These are phyloP conservation scores for Oxyruncus cristatus DNA, from an alignment of 2,113 vertebrate genomes.

Conservation along the genomic window DNA sequence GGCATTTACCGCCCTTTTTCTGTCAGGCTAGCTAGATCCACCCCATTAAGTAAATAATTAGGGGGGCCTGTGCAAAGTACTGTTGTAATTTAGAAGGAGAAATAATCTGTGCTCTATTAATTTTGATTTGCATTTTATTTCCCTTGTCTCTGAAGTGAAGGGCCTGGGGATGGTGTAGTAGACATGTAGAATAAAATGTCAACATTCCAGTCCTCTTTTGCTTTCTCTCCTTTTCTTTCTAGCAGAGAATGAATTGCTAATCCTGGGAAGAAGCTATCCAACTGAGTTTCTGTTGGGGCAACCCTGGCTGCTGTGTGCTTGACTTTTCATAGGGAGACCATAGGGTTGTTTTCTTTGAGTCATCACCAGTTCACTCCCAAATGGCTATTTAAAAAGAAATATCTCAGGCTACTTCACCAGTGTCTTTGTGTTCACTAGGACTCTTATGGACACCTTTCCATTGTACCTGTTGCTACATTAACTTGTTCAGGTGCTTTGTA, in stretches of 20 bases:
- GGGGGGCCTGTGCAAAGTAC: not conserved
- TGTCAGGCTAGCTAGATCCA: not conserved
- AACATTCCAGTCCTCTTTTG: not conserved
- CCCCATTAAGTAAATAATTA: not conserved
- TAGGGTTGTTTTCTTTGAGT: not conserved
- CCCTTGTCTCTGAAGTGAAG: not conserved
- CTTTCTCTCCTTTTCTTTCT: not conserved
- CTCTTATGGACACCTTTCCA: not conserved
- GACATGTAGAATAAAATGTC: not conserved
- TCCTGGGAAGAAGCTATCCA: not conserved
- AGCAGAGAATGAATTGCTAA: not conserved
- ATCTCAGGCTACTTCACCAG: not conserved
- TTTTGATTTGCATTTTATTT: not conserved
- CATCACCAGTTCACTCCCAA: not conserved
- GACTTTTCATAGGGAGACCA: not conserved
- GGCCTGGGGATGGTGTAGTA: not conserved
- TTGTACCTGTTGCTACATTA: not conserved
- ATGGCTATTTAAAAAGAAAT: not conserved
- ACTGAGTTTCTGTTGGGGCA: not conserved
- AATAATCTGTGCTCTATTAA: not conserved
- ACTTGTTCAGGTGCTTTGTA: not conserved
- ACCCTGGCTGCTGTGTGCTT: accelerated
- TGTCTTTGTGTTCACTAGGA: not conserved
- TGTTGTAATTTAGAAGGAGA: not conserved
- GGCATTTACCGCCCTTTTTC: not conserved